Conservation (phyloP, 1,140 invertebrate species). For the Ericerus pela region DNA sequence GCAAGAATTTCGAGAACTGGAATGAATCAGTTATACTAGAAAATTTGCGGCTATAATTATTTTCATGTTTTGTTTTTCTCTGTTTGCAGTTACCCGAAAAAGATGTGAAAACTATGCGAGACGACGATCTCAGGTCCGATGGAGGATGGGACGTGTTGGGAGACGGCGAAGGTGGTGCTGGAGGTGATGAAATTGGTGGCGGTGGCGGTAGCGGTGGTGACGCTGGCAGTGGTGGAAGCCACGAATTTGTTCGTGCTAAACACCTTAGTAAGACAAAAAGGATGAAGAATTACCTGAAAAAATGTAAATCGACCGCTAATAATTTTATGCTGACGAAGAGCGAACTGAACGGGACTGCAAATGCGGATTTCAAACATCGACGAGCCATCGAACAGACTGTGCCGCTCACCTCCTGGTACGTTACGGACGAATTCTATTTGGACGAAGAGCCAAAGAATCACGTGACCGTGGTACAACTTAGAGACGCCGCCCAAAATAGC, state of each 20-base stretch:
- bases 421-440: conserved; percentile 25
- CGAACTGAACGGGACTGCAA: conserved; percentile 28
- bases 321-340: conserved; percentile 18
- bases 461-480: conserved; percentile 4
- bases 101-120: too few relatives aligned
- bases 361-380: conserved; percentile 28
- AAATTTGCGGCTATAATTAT: too few relatives aligned
- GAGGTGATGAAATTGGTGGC: too few relatives aligned
- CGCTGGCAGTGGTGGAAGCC: too few relatives aligned
- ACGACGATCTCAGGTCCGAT: too few relatives aligned
- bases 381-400: conserved; percentile 24
- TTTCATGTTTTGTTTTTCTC: too few relatives aligned
- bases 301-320: conserved; percentile 32
- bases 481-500: conserved; percentile 15
- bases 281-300: conserved; percentile 35
- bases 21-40: too few relatives aligned
- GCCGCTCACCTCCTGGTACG: conserved; percentile 30
- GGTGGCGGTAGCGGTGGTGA: too few relatives aligned
- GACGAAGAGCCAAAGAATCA: conserved; percentile 15
- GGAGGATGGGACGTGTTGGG: too few relatives aligned
- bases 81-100: too few relatives aligned
- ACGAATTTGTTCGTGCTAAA: conserved; percentile 10
- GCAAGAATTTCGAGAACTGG: too few relatives aligned
- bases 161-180: too few relatives aligned
- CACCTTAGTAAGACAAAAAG: conserved; percentile 32